Conservation (phyloP, 1,140 invertebrate genomes). For the Brachystomella parvula region DNA sequence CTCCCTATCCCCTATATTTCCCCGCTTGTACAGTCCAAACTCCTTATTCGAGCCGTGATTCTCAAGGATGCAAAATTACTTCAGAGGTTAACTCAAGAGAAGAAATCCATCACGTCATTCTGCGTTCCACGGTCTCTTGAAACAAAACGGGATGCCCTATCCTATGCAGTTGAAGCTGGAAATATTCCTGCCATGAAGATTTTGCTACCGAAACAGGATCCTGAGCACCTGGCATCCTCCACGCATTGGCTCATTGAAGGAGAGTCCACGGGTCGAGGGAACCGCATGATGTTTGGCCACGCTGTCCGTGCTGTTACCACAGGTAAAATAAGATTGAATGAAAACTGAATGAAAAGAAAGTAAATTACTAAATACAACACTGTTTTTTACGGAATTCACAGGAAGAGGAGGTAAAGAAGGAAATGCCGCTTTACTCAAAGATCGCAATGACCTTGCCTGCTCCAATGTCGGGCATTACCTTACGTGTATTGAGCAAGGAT, state of each 20-base stretch:
- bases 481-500: neutral
- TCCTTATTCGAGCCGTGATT: slow-evolving; percentile 46
- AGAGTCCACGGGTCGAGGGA: slow-evolving; percentile 28
- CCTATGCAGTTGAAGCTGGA: slow-evolving; percentile 42
- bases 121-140: slow-evolving; percentile 29
- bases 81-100: slow-evolving; percentile 21
- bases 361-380: neutral
- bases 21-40: slow-evolving; percentile 43
- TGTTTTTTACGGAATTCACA: neutral
- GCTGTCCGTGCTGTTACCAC: slow-evolving; percentile 42
- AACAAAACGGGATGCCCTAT: slow-evolving; percentile 39
- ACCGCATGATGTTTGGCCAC: slow-evolving; percentile 42
- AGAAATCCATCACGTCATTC: slow-evolving; percentile 19
- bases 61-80: slow-evolving; percentile 40
- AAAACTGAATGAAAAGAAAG: slow-evolving; percentile 39
- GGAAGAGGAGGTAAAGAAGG: neutral
- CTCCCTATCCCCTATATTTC: slow-evolving; percentile 46
- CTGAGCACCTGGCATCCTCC: slow-evolving; percentile 18
- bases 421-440: slow-evolving; percentile 47
- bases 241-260: slow-evolving; percentile 3
- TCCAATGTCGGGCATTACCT: too few species aligned
- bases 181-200: slow-evolving; percentile 41
- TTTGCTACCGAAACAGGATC: slow-evolving; percentile 39
- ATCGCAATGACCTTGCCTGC: neutral
- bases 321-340: slow-evolving; percentile 44